Evolutionary conservation across 2,797 vertebrate genomes (phyloP), one percentile per base, ranked within the genome.

Genomic region (Manis javanica): DNA sequence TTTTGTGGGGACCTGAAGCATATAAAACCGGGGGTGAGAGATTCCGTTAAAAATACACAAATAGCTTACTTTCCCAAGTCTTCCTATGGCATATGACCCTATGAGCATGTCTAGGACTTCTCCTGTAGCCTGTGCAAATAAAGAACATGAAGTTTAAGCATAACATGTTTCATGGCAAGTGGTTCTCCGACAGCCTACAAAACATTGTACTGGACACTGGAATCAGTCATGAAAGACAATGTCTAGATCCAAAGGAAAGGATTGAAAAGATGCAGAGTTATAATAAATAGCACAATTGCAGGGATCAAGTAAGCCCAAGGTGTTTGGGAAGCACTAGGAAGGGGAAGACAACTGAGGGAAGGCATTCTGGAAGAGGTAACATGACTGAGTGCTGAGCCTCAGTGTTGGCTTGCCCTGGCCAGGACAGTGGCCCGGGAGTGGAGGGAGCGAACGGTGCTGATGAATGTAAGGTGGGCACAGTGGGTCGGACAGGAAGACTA

Each of bases 31-130:
- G 15, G 10, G 7, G 19, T 51, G 14, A 61, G 6, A 13, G 2
- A 2, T 42, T 74, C 34, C 18, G 92, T 88, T 69, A 68, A 94
- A 85, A 51, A 86, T 42, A 66, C 16, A 77, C 34, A 85, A 57
- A 18, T 31, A 26, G 4, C 15, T 61, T 87, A 39, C 26, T 31
- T 34, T 85, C 64, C 51, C 14, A 90, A 34, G 18, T 69, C 92
- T 75, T 51, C 59, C 7, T 78, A 66, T 46, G 46, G 81, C 29
- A 4, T 78, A 16, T 91, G 37, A 87, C 14, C 15, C 16, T 57
- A 37, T n/a, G 37, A 90, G 79, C 31, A 68, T 37, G 14, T 74
- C 29, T 61, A 74, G 31, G 69, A 19, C 13, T 97, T 85, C 24
- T 26, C 18, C 49, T 87, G 37, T 13, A 66, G 5, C 7, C 16